Conservation (phyloP, 2,113 vertebrate species). For the Lycaon pictus region DNA sequence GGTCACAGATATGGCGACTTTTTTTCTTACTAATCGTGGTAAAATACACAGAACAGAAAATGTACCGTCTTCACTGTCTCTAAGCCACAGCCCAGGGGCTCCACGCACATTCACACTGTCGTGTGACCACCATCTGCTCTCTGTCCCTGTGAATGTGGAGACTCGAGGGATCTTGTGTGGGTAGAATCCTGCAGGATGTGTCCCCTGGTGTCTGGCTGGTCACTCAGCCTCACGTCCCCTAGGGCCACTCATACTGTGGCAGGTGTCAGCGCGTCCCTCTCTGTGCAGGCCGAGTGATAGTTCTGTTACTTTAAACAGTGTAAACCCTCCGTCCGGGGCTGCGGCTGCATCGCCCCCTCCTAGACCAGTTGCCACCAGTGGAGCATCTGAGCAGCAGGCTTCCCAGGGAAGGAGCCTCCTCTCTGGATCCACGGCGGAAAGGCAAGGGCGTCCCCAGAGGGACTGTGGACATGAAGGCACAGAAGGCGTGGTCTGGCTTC, state of each 20-base stretch:
- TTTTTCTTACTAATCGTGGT: not conserved
- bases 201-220: fast-evolving
- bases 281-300: not conserved
- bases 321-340: not conserved
- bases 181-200: fast-evolving
- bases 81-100: not conserved
- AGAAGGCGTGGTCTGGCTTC: not conserved
- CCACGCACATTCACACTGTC: fast-evolving
- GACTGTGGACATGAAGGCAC: fast-evolving
- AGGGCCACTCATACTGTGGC: fast-evolving
- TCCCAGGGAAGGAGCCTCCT: not conserved
- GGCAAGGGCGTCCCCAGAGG: not conserved
- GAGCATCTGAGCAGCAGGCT: not conserved
- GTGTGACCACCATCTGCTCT: fast-evolving
- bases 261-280: not conserved
- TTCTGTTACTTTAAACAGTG: not conserved
- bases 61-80: fast-evolving
- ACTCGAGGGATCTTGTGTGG: not conserved
- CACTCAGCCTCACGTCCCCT: fast-evolving
- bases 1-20: not conserved
- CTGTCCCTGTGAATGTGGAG: not conserved
- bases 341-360: not conserved
- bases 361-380: not conserved
- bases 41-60: not conserved
- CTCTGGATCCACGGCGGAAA: not conserved